A percentile compares a stretch with the other conserved stretches of the same genome.
These are phyloP conservation scores for Solenopsis invicta DNA, from an alignment of 1,140 invertebrate genomes.

Conservation along the genomic window DNA sequence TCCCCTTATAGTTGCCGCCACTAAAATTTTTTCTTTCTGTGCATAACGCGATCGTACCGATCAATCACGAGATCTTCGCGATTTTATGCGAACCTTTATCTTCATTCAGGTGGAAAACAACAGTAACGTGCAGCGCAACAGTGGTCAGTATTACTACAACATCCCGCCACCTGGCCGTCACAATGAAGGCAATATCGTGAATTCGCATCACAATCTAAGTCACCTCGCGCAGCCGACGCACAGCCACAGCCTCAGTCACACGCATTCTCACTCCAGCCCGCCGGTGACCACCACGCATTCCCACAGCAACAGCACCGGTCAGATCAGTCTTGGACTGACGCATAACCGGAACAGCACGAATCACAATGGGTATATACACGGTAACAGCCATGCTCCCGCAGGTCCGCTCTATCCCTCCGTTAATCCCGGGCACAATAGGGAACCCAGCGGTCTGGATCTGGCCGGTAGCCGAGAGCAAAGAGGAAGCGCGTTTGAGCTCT, in stretches of 20 bases:
- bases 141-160: constrained; percentile 89
- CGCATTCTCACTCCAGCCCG: constrained; percentile 88
- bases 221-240: constrained; percentile 85
- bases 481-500: constrained; percentile 98
- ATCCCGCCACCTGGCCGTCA: constrained; percentile 87
- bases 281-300: constrained; percentile 84
- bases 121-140: constrained; percentile 82
- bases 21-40: too few relatives aligned
- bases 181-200: constrained; percentile 82
- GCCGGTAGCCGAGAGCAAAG: constrained; percentile 95
- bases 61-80: background rate
- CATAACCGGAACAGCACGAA: constrained; percentile 86
- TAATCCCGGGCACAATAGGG: constrained; percentile 86
- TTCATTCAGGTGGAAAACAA: constrained; percentile 81
- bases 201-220: constrained; percentile 86
- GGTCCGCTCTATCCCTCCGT: constrained; percentile 68
- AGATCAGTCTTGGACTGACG: constrained; percentile 84
- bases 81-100: constrained; percentile 4
- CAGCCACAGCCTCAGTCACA: constrained; percentile 85
- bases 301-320: constrained; percentile 86
- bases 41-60: background rate
- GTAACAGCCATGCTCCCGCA: constrained; percentile 77
- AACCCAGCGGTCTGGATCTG: constrained; percentile 90
- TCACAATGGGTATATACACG: constrained; percentile 82
- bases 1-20: too few relatives aligned